Base-by-base conservation (phyloP, 2,113 vertebrate species). In the Semnornis frantzii region DNA sequence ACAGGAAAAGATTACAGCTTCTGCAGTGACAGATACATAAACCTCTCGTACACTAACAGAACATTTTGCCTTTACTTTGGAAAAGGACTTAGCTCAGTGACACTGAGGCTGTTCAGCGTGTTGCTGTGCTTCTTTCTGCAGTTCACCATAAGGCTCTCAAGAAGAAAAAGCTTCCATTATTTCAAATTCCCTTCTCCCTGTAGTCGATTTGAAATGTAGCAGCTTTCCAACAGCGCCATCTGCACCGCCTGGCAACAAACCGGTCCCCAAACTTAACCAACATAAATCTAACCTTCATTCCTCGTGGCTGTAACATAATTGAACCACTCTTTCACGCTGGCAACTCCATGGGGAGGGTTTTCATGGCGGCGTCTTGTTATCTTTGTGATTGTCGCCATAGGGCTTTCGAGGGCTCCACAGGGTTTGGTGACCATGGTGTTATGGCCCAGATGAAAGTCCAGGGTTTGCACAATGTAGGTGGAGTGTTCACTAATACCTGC, bases 401-500 rank as follows among this genome's bases (percentile, higher is more conserved):
- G 99, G 95, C 99, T 99, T 89, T 99, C 99, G 2, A 99, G 97
- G 24, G 99, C 99, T 25, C 99, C 99, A 12, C 99, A 99, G 0
- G 99, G 99, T 90, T 99, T 99, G 63, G 99, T 99, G 76, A 99
- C 99, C 99, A 99, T 99, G 5, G 99, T 99, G 92, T 99, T 99
- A 72, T 99, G 99, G 81, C 99, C 99, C 33, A 99, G 97, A 88
- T 99, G 99, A 87, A 99, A 99, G 92, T 99, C 99, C 95, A 99
- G 96, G 9, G 99, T 99, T 97, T 99, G 99, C 37, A 99, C 99
- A 10, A 99, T 98, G 65, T 99, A 99, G 0, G 99, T 99, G 54
- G 99, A 99, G 82, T 99, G 98, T 63, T 99, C 99, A 82, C 97
- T 98, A 60, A 98, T 98, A 65, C 99, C 99, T 99, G 97, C 24